Evolutionary conservation across 2,113 vertebrate genomes (phyloP).

Genomic region (Cricetomys ansorgei): DNA sequence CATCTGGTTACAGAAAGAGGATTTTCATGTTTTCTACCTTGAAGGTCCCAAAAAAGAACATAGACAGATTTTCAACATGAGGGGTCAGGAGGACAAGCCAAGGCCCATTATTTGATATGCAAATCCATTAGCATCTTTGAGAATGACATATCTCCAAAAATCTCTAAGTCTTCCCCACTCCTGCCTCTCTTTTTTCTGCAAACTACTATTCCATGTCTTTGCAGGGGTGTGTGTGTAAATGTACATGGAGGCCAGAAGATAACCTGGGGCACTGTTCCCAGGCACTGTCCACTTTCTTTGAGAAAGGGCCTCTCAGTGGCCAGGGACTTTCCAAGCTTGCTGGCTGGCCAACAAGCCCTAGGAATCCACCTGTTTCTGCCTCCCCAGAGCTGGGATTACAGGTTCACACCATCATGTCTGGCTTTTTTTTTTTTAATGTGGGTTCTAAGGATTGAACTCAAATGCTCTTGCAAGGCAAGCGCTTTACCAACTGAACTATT

Average conservation of each 20-base stretch:
- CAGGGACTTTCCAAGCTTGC: not conserved
- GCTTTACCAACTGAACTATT: not conserved
- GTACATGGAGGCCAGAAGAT: not conserved
- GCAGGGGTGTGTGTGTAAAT: not conserved
- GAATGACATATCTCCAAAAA: not conserved
- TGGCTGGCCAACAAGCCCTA: not conserved
- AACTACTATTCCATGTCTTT: not conserved
- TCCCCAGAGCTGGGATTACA: not conserved
- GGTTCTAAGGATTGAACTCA: not conserved
- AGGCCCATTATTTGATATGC: not conserved
- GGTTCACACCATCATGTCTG: not conserved
- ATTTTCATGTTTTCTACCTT: conserved; percentile 13
- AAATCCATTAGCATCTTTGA: not conserved
- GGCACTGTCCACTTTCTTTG: not conserved
- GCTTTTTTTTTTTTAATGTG: not conserved
- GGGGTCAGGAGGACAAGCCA: not conserved
- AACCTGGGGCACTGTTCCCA: not conserved
- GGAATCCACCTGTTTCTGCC: not conserved
- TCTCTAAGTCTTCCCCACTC: no score
- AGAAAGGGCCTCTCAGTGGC: not conserved
- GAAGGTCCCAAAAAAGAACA: not conserved
- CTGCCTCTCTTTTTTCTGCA: not conserved
- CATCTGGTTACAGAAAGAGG: not conserved
- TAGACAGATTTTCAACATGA: conserved; percentile 2
- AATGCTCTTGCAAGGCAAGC: not conserved